Evolutionary conservation across 92 coral and sea anemone genomes (phyloP).

Genomic region (Bergia sp.): DNA sequence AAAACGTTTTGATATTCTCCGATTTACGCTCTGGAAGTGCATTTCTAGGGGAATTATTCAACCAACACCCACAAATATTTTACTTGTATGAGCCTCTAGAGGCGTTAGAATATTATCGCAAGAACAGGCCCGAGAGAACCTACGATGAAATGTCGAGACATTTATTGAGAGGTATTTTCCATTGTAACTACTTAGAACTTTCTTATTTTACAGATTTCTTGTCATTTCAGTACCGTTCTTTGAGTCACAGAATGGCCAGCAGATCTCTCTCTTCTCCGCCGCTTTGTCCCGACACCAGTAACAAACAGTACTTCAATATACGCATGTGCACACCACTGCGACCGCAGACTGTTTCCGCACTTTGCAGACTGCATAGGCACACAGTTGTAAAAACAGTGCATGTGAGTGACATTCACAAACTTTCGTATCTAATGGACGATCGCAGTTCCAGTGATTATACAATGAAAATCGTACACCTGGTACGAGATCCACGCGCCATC

Average conservation of each 20-base stretch:
- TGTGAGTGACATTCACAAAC: conserved; percentile 73
- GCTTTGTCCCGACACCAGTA: conserved; percentile 75
- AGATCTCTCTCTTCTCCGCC: conserved; percentile 88
- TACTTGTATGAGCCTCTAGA: conserved; percentile 84
- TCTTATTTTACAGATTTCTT: conserved; percentile 80
- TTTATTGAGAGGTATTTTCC: conserved; percentile 79
- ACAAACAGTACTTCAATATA: conserved; percentile 68
- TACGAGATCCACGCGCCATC: conserved; percentile 94
- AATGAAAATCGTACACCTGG: conserved; percentile 86
- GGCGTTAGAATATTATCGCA: conserved; percentile 75
- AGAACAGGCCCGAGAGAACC: conserved; percentile 86
- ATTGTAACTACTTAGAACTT: conserved; percentile 82
- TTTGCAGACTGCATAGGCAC: conserved; percentile 83
- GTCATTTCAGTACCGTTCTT: conserved; percentile 85
- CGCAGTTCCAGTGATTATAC: conserved; percentile 72
- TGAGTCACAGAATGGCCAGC: conserved; percentile 85
- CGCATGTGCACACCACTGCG: conserved; percentile 84
- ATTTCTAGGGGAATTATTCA: conserved; percentile 90
- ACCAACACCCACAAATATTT: conserved; percentile 85
- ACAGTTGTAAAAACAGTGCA: conserved; percentile 88
- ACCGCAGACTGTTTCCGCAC: conserved; percentile 82
- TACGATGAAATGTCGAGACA: conserved; percentile 89
- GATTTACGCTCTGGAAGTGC: conserved; percentile 80
- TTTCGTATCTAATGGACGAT: conserved; percentile 77
- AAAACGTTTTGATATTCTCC: conserved; percentile 78